Base-by-base conservation (phyloP, 53 echinoderm and acorn worm genomes). In the Glandiceps talaboti region DNA sequence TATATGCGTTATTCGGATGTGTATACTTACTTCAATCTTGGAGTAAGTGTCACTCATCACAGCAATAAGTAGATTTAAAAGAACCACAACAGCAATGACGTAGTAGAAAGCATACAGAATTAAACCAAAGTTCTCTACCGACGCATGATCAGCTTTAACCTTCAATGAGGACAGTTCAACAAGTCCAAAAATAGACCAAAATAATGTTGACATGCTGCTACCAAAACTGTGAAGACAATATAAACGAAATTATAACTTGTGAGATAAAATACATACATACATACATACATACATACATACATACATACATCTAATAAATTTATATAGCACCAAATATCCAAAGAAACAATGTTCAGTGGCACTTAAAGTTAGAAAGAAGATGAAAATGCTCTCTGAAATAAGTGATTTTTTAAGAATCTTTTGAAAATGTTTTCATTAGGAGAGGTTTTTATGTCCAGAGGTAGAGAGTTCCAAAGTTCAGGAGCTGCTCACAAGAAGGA, bases 81-180 rank as follows among this genome's bases (percentile, higher is more conserved):
- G 90, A 74, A 96, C 96, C n/a, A 96, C 96, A 31, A 96, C 96
- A 14, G 96, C 93, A 10, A 91, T 90, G 87, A 96, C 88, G 82
- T 92, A 84, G 76, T 96, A 93, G 33, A 93, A 81, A 0, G 90
- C 93, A 74, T 87, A 96, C 33, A 96, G 82, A 33, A 93, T 28
- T 25, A 86, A 87, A 10, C 91, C 96, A 29, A 96, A 86, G 1
- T 86, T 89, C 81, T 96, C 93, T 10, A 93, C 93, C 77, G 92
- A 90, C 78, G 77, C 80, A 73, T 96, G 96, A 1, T 90, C 77
- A 27, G 85, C 90, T 75, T 83, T 82, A 32, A 75, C 74, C 14
- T 79, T 80, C 25, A 91, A 80, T 14, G 86, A 77, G 32, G 75
- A 74, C 75, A 93, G 81, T 32, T 78, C 76, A 45, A 88, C 90